phyloP scores from a whole-genome alignment of 2,113 vertebrate genomes.

The Myrmophylax atrothorax region DNA sequence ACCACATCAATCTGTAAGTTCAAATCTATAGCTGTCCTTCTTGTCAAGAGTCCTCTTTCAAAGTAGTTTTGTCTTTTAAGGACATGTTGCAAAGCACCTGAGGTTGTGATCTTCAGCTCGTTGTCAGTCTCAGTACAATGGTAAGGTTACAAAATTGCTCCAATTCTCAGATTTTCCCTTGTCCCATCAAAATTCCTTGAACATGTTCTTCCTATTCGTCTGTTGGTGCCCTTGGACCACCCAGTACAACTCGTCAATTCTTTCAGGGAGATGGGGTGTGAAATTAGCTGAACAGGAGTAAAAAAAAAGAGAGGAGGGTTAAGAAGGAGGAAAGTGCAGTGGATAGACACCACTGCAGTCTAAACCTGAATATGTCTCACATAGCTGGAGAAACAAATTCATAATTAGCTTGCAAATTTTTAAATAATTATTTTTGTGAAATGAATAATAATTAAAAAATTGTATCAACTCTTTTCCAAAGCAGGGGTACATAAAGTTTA shows the following conservation, averaged over 20 bases:
- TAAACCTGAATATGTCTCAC: not conserved
- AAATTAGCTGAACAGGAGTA: not conserved
- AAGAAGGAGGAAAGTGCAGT: not conserved
- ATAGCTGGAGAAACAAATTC: not conserved
- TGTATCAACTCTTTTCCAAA: not conserved
- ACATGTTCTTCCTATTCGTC: not conserved
- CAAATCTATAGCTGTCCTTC: not conserved
- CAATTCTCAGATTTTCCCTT: not conserved
- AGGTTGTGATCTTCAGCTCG: not conserved
- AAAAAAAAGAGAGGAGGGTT: not conserved
- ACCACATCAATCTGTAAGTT: not conserved
- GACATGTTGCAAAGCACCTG: not conserved
- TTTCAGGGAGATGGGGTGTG: not conserved
- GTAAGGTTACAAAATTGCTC: not conserved
- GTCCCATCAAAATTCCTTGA: not conserved
- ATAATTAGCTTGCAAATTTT: not conserved
- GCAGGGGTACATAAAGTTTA: not conserved
- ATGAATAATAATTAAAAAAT: not conserved
- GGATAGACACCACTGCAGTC: not conserved
- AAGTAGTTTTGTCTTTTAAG: not conserved
- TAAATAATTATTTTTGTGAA: not conserved
- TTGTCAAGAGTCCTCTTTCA: not conserved
- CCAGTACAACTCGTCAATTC: not conserved
- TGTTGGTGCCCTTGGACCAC: not conserved
- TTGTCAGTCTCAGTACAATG: not conserved